Evolutionary conservation across 2,113 vertebrate genomes (phyloP).

Genomic region (Myanophis thanlyinensis): DNA sequence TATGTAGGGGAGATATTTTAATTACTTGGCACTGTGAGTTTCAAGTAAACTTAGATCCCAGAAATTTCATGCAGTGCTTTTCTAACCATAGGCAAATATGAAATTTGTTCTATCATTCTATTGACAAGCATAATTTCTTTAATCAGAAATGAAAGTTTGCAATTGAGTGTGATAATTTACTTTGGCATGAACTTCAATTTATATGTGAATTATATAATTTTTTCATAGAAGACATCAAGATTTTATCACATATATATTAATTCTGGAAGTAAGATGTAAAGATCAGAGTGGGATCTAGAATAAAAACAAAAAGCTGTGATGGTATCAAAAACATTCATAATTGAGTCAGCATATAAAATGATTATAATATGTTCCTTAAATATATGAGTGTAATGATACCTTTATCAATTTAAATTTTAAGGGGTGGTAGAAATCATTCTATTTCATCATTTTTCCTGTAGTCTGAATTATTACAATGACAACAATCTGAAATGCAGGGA

Average conservation of each 20-base stretch:
- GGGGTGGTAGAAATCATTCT: background rate
- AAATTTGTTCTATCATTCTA: background rate
- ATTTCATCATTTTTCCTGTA: background rate
- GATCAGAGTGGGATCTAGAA: background rate
- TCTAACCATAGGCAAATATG: background rate
- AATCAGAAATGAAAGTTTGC: background rate
- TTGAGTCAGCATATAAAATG: background rate
- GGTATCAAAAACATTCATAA: background rate
- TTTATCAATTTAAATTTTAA: background rate
- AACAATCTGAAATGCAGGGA: background rate
- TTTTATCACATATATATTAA: background rate
- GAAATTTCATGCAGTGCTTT: background rate
- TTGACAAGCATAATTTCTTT: background rate
- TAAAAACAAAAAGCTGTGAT: background rate
- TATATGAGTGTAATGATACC: background rate
- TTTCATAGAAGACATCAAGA: background rate
- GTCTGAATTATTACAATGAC: background rate
- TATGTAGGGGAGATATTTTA: background rate
- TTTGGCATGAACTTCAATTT: background rate
- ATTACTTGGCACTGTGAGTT: background rate
- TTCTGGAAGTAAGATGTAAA: background rate
- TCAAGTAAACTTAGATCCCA: background rate
- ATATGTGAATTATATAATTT: background rate
- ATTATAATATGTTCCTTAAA: background rate
- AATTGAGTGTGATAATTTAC: background rate